These are phyloP conservation scores for Smittia sp. DNA, from an alignment of 2,888 invertebrate genomes.

Conservation along the genomic window DNA sequence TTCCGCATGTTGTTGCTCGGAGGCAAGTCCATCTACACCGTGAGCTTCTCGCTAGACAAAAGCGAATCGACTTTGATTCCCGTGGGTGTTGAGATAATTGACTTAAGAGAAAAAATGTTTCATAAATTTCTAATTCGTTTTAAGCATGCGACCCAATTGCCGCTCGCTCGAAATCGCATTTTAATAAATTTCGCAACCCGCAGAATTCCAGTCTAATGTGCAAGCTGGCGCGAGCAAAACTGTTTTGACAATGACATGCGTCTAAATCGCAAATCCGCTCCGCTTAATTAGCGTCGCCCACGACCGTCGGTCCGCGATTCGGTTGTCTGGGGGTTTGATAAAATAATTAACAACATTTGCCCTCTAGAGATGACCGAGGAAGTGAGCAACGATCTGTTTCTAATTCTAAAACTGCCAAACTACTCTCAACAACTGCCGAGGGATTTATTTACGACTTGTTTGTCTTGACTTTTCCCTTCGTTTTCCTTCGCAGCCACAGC, in stretches of 20 bases:
- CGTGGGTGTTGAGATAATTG: conserved; percentile 15
- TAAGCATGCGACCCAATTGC: conserved; percentile 28
- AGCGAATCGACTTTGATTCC: no score
- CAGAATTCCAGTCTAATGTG: not conserved
- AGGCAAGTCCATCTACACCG: no score
- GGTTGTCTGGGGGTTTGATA: not conserved
- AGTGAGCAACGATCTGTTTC: no score
- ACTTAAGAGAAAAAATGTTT: not conserved
- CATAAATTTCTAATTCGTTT: conserved; percentile 34
- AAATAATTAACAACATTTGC: not conserved
- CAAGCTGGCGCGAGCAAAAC: not conserved
- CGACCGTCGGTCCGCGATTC: not conserved
- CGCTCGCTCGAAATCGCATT: not conserved
- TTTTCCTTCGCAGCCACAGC: not conserved
- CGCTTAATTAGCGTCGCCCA: conserved; percentile 10
- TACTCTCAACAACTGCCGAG: not conserved
- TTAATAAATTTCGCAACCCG: not conserved
- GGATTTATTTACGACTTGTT: conserved; percentile 11
- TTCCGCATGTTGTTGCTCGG: no score
- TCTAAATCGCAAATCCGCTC: conserved; percentile 9
- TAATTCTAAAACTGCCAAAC: no score
- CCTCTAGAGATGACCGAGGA: not conserved
- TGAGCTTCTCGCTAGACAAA: not conserved
- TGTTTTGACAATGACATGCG: conserved; percentile 34
- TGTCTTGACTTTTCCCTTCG: not conserved